Evolutionary conservation across 2,113 vertebrate genomes (phyloP).

Genomic region (Varanus salvator): DNA sequence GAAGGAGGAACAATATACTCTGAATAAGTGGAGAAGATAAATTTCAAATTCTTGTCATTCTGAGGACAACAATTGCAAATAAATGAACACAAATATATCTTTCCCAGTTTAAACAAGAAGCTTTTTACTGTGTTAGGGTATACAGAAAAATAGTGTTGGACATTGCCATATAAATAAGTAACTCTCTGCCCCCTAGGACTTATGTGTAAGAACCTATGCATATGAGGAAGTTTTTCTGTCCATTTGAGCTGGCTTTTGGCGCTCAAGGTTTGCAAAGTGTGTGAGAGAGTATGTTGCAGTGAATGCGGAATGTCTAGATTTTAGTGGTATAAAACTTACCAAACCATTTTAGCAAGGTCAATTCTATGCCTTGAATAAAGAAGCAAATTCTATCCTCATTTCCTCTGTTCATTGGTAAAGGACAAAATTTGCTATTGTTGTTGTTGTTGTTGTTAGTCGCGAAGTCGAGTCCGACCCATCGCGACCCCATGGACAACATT

Average conservation of each 20-base stretch:
- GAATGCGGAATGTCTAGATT: not conserved
- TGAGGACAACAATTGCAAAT: not conserved
- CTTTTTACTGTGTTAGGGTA: not conserved
- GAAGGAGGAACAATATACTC: not conserved
- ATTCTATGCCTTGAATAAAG: not conserved
- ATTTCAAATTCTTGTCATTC: not conserved
- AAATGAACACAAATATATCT: not conserved
- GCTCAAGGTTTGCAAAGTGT: too few relatives aligned
- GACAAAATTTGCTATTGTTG: too few relatives aligned
- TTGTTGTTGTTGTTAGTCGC: too few relatives aligned
- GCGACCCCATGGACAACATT: too few relatives aligned
- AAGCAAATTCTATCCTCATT: not conserved
- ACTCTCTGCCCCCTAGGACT: not conserved
- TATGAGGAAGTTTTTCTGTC: not conserved
- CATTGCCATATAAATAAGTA: not conserved
- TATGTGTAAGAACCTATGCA: not conserved
- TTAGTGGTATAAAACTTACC: not conserved
- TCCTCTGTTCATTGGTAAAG: not conserved
- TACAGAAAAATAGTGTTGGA: not conserved
- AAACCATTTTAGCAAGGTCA: not conserved
- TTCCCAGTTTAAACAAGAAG: not conserved
- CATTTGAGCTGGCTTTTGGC: too few relatives aligned
- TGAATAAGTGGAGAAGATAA: not conserved
- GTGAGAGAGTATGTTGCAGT: too few relatives aligned
- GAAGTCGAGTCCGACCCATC: too few relatives aligned